Evolutionary conservation across 2,888 invertebrate species (phyloP), one percentile per base, ranked within the genome.

Genomic region (Epistrophe eligans): DNA sequence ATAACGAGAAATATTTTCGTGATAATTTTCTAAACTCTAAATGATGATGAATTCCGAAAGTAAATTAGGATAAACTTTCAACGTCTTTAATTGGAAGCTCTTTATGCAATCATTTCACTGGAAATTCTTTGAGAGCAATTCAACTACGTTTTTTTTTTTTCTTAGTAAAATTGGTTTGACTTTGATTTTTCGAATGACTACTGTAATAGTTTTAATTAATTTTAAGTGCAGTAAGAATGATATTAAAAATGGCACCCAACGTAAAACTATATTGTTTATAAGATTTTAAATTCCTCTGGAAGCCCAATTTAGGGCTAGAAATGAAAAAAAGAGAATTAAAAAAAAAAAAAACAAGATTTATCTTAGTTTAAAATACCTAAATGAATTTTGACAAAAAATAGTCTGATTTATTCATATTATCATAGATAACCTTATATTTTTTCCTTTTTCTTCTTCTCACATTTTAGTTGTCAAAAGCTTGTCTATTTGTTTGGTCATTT

Each of bases 231-330:
- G n/a, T 0, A 35, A 0, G 17, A 17, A 6, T 28, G 9, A n/a
- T 35, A 58, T 58, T 55, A 15, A 5, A 19, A 62, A 62, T 62
- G 62, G 62, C 62, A 43, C 62, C 62, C 62, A 62, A 62, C 62
- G 17, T 38, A 0, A 35, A 35, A 17, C 10, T 4, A 17, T 48
- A 9, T 32, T 28, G 0, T 28, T 15, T 55, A 2, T 28, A 15
- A 15, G 8, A 4, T 32, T 32, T 15, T 32, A 11, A 24, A 11
- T n/a, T 5, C 13, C 5, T 43, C 0, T 35, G 8, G 35, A 32
- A n/a, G n/a, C n/a, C n/a, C n/a, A n/a, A n/a, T n/a, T n/a, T n/a
- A n/a, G n/a, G n/a, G n/a, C n/a, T n/a, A n/a, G n/a, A n/a, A n/a
- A n/a, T n/a, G n/a, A n/a, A n/a, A n/a, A n/a, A n/a, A n/a, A n/a